Evolutionary conservation across 1,140 invertebrate genomes (phyloP).

Genomic region (Heliconius congener): DNA sequence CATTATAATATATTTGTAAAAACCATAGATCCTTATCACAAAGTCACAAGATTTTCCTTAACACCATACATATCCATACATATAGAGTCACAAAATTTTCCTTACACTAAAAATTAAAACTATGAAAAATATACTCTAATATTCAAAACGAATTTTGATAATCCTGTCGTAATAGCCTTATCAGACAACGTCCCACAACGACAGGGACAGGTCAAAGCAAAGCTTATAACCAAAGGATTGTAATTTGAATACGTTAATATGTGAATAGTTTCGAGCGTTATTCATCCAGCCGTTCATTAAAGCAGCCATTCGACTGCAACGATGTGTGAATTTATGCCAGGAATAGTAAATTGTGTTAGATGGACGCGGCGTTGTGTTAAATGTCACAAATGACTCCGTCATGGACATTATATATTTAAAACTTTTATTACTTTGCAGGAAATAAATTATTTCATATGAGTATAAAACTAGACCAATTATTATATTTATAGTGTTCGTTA

Average conservation of each 20-base stretch:
- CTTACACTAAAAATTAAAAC: too few species aligned
- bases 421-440: not conserved
- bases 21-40: too few species aligned
- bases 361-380: not conserved
- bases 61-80: too few species aligned
- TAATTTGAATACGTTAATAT: slow-evolving; percentile 15
- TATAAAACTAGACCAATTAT: not conserved
- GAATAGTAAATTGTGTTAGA: slow-evolving; percentile 12
- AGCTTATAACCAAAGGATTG: slow-evolving; percentile 6
- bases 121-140: not conserved
- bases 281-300: slow-evolving; percentile 35
- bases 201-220: not conserved
- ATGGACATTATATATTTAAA: not conserved
- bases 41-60: too few species aligned
- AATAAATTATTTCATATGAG: not conserved
- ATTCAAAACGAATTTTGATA: not conserved
- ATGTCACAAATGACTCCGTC: not conserved
- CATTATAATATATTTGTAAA: too few species aligned
- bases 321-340: slow-evolving; percentile 34
- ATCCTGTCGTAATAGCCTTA: not conserved
- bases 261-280: slow-evolving; percentile 21
- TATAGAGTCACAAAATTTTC: too few species aligned
- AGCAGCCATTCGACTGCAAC: slow-evolving; percentile 25
- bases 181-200: not conserved
- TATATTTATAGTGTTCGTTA: too few species aligned